Evolutionary conservation across 2,113 vertebrate species (phyloP), one percentile per base, ranked within the genome.

Genomic region (Eulemur rufifrons): DNA sequence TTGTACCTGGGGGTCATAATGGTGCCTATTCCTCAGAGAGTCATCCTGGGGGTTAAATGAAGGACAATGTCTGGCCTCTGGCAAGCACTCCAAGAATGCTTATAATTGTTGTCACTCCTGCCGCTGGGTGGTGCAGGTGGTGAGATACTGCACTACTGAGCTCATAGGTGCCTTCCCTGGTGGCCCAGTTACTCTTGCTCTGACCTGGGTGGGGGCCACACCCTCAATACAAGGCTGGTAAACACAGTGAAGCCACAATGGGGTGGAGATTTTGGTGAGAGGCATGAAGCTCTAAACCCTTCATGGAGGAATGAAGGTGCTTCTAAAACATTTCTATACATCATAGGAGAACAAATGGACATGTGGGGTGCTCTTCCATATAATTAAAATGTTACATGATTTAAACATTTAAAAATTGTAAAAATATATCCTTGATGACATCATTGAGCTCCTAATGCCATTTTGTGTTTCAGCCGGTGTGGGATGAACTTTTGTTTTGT

Each of bases 21-120:
- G 34, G 50, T 73, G 25, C 21, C 78, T 95, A 0, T 87, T 71
- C 77, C 45, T 95, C 32, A 21, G 2, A 42, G 32, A 52, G 50
- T 74, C 52, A 66, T 83, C 56, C 50, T 2, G 17, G 69, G 83
- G 52, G 45, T 50, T 83, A 71, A 77, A 68, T 56, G 76, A 76
- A 71, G 39, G 81, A 85, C 2, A 6, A 50, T 37, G 32, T 4
- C 68, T 84, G 81, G 73, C 52, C 69, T 81, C 81, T 59, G 61
- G 77, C 90, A 94, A 84, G 83, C 92, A 63, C 90, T 94, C 64
- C 68, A 59, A 27, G 94, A 84, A 92, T 32, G 56, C 52, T 54
- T 17, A 50, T 39, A 52, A 21, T 39, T 20, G 42, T 47, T 23
- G 39, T 50, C 50, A 18, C n/a, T 66, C 25, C 66, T 25, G 37